Percentiles rank a stretch among this genome's conserved stretches.
Evolutionary conservation across 2,888 invertebrate genomes (phyloP).

Genomic region (Exephanes ischioxanthus): DNA sequence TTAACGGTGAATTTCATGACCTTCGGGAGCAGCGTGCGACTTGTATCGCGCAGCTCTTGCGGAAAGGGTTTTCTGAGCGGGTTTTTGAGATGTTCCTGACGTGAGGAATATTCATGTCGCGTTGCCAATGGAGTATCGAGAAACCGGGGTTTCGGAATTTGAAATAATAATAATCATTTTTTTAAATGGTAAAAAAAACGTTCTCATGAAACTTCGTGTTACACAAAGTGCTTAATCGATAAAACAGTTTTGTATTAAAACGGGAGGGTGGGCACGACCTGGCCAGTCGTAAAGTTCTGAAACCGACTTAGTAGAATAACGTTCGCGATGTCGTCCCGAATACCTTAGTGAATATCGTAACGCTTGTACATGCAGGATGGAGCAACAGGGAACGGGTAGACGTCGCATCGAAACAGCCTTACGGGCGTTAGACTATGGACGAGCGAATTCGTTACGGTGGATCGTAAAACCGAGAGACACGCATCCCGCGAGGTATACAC

Average conservation of each 20-base stretch:
- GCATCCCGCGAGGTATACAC: constrained; percentile 6
- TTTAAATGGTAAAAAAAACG: neutral
- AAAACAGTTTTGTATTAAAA: neutral
- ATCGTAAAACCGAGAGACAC: constrained; percentile 33
- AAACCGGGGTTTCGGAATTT: neutral
- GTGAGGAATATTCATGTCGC: neutral
- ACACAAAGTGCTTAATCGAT: neutral
- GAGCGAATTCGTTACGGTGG: constrained; percentile 36
- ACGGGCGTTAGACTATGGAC: constrained; percentile 29
- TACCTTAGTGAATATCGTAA: neutral
- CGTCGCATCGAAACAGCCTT: constrained; percentile 24
- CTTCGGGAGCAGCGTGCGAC: neutral
- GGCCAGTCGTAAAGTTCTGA: neutral
- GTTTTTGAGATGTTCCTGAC: neutral
- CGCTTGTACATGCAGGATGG: neutral
- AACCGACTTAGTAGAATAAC: neutral
- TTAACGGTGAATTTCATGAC: neutral
- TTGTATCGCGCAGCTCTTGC: neutral
- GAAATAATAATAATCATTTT: neutral
- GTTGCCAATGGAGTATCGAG: neutral
- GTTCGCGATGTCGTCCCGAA: neutral
- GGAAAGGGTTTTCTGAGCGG: neutral
- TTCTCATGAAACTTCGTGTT: neutral
- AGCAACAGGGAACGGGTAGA: neutral
- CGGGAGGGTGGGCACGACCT: neutral